Evolutionary conservation across 2,797 vertebrate species (phyloP).

Genomic region (Centroberyx gerrardi): DNA sequence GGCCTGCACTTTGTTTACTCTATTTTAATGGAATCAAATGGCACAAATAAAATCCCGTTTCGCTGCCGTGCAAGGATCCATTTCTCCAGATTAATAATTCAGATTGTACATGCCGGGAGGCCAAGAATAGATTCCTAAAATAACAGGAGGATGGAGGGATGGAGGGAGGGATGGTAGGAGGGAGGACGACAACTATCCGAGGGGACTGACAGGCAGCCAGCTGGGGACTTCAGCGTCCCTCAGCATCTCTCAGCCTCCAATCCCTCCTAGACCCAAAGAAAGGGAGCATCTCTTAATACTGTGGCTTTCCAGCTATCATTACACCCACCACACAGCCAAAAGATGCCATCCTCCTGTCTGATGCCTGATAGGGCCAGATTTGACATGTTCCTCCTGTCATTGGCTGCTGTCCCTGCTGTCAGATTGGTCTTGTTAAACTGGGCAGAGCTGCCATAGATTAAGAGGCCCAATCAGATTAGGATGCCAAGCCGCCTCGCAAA

Average conservation of each 20-base stretch:
- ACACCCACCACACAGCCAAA: constrained; percentile 38
- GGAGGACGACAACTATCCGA: constrained; percentile 51
- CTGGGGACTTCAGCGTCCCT: constrained; percentile 46
- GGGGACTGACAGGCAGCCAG: constrained; percentile 62
- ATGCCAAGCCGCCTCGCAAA: constrained; percentile 41
- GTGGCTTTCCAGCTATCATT: constrained; percentile 48
- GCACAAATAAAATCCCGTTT: constrained; percentile 73
- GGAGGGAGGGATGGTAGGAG: constrained; percentile 41
- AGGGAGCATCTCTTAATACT: constrained; percentile 46
- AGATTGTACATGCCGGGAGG: constrained; percentile 75
- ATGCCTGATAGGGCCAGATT: constrained; percentile 45
- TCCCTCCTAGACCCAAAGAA: constrained; percentile 57
- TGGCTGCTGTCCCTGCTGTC: constrained; percentile 46
- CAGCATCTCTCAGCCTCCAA: constrained; percentile 41
- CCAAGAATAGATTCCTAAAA: constrained; percentile 80
- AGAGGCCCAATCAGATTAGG: constrained; percentile 64
- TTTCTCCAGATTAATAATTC: constrained; percentile 83
- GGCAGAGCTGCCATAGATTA: constrained; percentile 52
- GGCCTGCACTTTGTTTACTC: constrained; percentile 68
- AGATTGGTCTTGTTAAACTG: constrained; percentile 58
- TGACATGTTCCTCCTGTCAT: constrained; percentile 55
- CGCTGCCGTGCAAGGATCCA: constrained; percentile 69
- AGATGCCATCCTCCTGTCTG: constrained; percentile 45
- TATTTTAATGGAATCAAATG: constrained; percentile 71
- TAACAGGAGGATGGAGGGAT: constrained; percentile 65